Conservation (phyloP, 2,888 invertebrate species). For the Pogonocherus hispidulus region DNA sequence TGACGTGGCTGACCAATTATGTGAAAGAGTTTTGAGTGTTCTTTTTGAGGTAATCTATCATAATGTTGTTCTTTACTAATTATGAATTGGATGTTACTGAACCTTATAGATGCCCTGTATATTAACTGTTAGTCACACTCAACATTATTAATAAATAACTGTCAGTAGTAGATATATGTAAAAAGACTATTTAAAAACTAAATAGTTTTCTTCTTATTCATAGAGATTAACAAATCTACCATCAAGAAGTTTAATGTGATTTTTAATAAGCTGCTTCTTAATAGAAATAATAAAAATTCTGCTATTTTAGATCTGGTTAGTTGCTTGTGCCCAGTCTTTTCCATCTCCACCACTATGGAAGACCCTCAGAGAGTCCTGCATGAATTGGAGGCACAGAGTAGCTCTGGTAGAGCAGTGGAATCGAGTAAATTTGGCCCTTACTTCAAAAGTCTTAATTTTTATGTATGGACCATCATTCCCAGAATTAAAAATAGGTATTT, state of each 20-base stretch:
- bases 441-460: constrained; percentile 85
- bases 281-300: too few species aligned
- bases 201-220: too few species aligned
- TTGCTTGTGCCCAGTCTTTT: constrained; percentile 85
- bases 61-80: not conserved
- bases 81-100: too few species aligned
- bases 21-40: constrained; percentile 93
- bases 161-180: too few species aligned
- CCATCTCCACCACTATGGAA: constrained; percentile 97
- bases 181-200: too few species aligned
- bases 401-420: constrained; percentile 96
- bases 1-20: constrained; percentile 92
- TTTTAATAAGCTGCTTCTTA: too few species aligned
- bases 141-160: too few species aligned
- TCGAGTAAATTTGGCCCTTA: constrained; percentile 90
- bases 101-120: too few species aligned
- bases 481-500: constrained; percentile 80
- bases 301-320: constrained; percentile 74
- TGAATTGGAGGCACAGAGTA: constrained; percentile 94
- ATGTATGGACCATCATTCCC: constrained; percentile 92
- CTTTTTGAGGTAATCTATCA: constrained; percentile 81
- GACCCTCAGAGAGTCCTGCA: constrained; percentile 91
- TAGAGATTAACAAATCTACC: too few species aligned
- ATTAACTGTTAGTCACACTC: too few species aligned
- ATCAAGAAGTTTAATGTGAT: too few species aligned